Percentiles rank a stretch among this genome's conserved stretches.
Conservation (phyloP, 1,140 invertebrate genomes). For the Phymorhynchus buccinoides region DNA sequence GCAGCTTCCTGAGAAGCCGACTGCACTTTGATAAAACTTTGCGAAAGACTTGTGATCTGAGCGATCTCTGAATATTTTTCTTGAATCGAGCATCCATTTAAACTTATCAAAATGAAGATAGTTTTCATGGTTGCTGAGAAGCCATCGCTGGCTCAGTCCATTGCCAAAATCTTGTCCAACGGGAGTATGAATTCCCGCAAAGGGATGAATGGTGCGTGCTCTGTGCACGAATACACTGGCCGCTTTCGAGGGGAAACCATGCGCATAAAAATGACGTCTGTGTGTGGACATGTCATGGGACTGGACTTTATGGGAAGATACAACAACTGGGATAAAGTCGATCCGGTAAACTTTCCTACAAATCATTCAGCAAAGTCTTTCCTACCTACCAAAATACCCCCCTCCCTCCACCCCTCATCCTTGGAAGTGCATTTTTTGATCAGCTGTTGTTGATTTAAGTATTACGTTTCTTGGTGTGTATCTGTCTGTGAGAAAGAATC, state of each 20-base stretch:
- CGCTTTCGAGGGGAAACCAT: conserved; percentile 78
- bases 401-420: too few species aligned
- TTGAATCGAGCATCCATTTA: neutral
- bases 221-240: conserved; percentile 94
- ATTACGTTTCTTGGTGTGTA: too few species aligned
- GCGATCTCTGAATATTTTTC: neutral
- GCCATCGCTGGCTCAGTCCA: conserved; percentile 94
- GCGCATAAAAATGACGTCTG: conserved; percentile 96
- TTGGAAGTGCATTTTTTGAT: too few species aligned
- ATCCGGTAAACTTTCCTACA: conserved; percentile 82
- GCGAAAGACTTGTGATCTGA: neutral
- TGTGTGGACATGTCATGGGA: conserved; percentile 98
- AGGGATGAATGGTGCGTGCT: conserved; percentile 92
- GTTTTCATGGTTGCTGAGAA: conserved; percentile 99
- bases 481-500: too few species aligned
- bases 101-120: conserved; percentile 78
- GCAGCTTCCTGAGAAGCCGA: conserved; percentile 28
- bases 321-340: conserved; percentile 98
- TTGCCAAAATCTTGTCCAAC: conserved; percentile 95
- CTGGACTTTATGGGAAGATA: conserved; percentile 96
- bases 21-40: conserved; percentile 18
- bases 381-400: too few species aligned
- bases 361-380: too few species aligned
- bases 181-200: conserved; percentile 86
- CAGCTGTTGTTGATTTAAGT: too few species aligned